Percentiles rank a stretch among this genome's conserved stretches.
Conservation (phyloP, 2,888 invertebrate genomes). For the Perdita meconis region DNA sequence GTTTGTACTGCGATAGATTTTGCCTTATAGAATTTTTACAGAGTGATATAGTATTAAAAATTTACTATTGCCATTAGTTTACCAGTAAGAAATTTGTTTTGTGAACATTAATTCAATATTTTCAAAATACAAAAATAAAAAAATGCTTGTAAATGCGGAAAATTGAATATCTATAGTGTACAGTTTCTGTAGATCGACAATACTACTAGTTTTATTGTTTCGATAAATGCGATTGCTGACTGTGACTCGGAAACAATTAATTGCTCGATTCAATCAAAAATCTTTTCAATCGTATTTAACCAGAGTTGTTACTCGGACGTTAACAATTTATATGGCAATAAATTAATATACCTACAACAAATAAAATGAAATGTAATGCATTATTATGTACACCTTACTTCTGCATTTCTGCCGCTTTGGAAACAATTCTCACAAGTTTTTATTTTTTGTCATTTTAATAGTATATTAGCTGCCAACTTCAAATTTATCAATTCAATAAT, state of each 20-base stretch:
- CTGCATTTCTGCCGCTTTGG: neutral
- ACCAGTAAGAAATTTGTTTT: too few relatives aligned
- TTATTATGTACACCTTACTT: constrained; percentile 33
- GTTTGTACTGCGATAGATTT: constrained; percentile 29
- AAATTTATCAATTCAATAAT: too few relatives aligned
- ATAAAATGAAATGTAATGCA: constrained; percentile 24
- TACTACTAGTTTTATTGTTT: constrained; percentile 9
- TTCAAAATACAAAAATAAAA: constrained; percentile 10
- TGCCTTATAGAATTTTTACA: constrained; percentile 9
- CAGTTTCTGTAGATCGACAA: constrained; percentile 4
- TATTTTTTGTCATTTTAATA: neutral
- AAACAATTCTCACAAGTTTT: constrained; percentile 4
- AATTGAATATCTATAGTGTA: constrained; percentile 6
- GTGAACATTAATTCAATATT: constrained; percentile 13
- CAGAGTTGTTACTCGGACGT: neutral
- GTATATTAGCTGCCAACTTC: neutral
- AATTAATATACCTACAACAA: constrained; percentile 29
- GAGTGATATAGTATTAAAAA: constrained; percentile 18
- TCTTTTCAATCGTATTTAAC: constrained; percentile 1
- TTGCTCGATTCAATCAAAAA: neutral
- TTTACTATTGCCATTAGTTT: too few relatives aligned
- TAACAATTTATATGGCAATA: constrained; percentile 15
- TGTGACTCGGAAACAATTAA: neutral
- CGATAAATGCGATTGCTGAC: constrained; percentile 15
- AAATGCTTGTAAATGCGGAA: constrained; percentile 56